Percentiles rank a stretch among this genome's conserved stretches.
phyloP scores from a whole-genome alignment of 2,797 vertebrate genomes.

The Sebastes iracundus region DNA sequence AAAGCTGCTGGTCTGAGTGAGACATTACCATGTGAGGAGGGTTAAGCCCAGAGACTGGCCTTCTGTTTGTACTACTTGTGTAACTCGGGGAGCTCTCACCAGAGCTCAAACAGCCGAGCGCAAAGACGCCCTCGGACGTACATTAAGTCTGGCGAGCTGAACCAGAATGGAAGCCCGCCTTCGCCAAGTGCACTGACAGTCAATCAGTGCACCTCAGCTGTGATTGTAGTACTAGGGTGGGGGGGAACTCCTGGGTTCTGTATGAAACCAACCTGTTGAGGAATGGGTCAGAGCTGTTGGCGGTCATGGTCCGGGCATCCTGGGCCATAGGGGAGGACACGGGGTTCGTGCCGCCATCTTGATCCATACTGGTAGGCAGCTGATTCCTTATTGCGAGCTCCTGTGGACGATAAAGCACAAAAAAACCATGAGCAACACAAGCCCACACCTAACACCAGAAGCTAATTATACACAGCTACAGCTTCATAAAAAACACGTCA shows the following conservation, averaged over 20 bases:
- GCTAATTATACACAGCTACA: constrained; percentile 44
- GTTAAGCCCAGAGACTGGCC: constrained; percentile 59
- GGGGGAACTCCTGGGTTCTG: not conserved
- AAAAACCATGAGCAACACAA: constrained; percentile 35
- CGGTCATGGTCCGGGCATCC: constrained; percentile 97
- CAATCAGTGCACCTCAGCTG: not conserved
- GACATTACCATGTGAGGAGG: constrained; percentile 75
- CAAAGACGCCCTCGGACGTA: constrained; percentile 7
- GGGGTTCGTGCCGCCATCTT: constrained; percentile 91
- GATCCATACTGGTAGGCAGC: constrained; percentile 93
- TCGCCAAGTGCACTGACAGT: not conserved
- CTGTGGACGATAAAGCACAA: constrained; percentile 71
- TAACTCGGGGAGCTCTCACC: constrained; percentile 52
- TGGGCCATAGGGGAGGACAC: constrained; percentile 96
- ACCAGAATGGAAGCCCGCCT: constrained; percentile 8
- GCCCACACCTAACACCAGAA: constrained; percentile 25
- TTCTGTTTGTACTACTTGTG: constrained; percentile 67
- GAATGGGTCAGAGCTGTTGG: constrained; percentile 99
- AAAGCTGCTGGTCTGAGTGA: constrained; percentile 50
- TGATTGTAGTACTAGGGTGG: not conserved
- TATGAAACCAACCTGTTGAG: constrained; percentile 92
- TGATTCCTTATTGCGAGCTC: constrained; percentile 96
- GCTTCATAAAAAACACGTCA: constrained; percentile 23
- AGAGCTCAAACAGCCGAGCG: constrained; percentile 14
- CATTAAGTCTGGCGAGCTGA: not conserved